Percentiles rank a stretch among this genome's conserved stretches.
These are phyloP conservation scores for Platyscapa corneri DNA, from an alignment of 1,140 invertebrate species.

Conservation along the genomic window DNA sequence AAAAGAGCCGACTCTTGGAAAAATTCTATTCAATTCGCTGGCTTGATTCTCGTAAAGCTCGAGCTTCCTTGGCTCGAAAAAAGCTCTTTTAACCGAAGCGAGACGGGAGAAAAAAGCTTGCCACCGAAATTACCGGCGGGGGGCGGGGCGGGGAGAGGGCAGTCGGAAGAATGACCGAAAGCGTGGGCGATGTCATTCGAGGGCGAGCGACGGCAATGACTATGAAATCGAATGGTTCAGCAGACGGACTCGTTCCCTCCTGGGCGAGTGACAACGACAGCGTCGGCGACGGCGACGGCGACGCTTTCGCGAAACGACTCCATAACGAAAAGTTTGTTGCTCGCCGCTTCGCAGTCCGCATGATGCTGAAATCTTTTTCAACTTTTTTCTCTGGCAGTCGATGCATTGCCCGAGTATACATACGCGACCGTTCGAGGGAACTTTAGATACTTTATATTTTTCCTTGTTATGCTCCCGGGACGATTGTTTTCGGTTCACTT, in stretches of 20 bases:
- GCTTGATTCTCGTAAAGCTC: slow-evolving; percentile 7
- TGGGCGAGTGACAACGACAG: neutral
- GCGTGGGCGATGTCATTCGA: slow-evolving; percentile 24
- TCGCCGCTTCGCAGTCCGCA: neutral
- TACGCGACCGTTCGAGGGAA: too few species aligned
- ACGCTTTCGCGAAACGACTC: slow-evolving; percentile 37
- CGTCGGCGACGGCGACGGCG: neutral
- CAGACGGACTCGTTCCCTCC: neutral
- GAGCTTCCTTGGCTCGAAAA: neutral
- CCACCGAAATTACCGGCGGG: slow-evolving; percentile 4
- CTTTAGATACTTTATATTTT: slow-evolving; percentile 41
- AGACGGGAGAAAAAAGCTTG: neutral
- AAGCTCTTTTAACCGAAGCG: neutral
- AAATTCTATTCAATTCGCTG: slow-evolving; percentile 12
- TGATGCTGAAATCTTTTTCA: slow-evolving; percentile 25
- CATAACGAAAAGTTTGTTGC: slow-evolving; percentile 40
- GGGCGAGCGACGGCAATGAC: slow-evolving; percentile 44
- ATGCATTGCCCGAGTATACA: neutral
- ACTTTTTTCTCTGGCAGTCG: neutral
- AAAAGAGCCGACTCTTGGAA: neutral
- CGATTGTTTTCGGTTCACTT: slow-evolving; percentile 20
- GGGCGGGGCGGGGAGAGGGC: neutral
- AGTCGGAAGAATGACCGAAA: neutral
- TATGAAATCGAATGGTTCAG: slow-evolving; percentile 47
- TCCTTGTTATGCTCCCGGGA: slow-evolving; percentile 15